Conservation (phyloP, 2,113 vertebrate species). For the Jaculus jaculus region DNA sequence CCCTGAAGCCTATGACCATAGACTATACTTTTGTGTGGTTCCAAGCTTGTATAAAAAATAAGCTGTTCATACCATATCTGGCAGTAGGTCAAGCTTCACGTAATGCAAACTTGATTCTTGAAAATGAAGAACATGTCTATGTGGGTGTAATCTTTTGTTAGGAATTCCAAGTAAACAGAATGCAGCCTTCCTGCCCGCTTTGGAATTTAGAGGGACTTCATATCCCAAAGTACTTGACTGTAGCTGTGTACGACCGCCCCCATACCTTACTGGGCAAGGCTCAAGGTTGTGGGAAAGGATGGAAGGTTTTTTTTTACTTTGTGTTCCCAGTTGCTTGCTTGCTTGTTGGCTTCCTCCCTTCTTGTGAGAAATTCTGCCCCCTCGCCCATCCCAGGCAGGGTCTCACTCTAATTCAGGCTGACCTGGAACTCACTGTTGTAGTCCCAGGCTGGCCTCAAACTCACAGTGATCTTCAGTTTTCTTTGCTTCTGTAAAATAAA, state of each 20-base stretch:
- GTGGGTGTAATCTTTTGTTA: conserved; percentile 22
- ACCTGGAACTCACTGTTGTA: too few species aligned
- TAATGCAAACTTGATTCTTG: not conserved
- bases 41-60: conserved; percentile 28
- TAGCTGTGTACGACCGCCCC: not conserved
- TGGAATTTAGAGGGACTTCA: not conserved
- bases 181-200: conserved; percentile 19
- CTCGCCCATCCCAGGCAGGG: too few species aligned
- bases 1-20: conserved; percentile 25
- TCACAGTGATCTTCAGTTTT: too few species aligned
- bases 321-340: conserved; percentile 21
- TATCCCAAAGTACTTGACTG: conserved; percentile 7
- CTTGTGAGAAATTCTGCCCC: not conserved
- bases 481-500: too few species aligned
- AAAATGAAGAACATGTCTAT: conserved; percentile 45
- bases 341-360: not conserved
- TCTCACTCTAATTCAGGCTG: too few species aligned
- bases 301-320: not conserved
- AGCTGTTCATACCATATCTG: not conserved
- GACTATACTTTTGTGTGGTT: not conserved
- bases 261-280: not conserved
- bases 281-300: not conserved
- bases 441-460: too few species aligned
- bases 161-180: conserved; percentile 22
- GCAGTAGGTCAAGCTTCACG: not conserved